phyloP scores from a whole-genome alignment of 2,113 vertebrate genomes.

The Podarcis muralis region DNA sequence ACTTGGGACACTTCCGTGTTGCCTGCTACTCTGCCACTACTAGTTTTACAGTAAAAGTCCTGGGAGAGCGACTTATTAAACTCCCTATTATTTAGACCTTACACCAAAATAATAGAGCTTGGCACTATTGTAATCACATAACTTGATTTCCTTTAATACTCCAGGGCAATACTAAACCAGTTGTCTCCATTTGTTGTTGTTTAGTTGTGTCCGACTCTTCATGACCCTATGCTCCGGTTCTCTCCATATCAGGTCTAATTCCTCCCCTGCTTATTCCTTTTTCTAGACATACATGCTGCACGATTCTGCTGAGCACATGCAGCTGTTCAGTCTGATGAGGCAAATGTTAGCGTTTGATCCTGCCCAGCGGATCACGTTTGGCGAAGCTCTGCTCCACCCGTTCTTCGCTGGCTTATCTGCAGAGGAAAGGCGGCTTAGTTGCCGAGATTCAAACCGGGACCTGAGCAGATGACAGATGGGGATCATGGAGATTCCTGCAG shows the following conservation, averaged over 20 bases:
- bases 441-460: conserved; percentile 71
- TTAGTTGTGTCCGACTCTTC: no score
- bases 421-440: conserved; percentile 71
- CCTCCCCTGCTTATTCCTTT: not conserved
- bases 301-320: conserved; percentile 82
- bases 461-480: conserved; percentile 78
- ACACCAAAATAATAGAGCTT: not conserved
- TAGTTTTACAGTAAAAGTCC: not conserved
- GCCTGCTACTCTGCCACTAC: no score
- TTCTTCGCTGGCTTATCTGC: conserved; percentile 84
- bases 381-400: conserved; percentile 86
- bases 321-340: conserved; percentile 92
- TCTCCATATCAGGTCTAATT: fast-evolving
- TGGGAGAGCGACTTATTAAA: not conserved
- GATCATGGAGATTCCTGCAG: not conserved
- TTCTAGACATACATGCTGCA: conserved; percentile 89
- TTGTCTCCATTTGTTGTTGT: no score
- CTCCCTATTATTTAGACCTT: not conserved
- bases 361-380: conserved; percentile 85
- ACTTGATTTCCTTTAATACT: not conserved
- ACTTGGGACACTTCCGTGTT: not conserved
- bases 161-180: not conserved
- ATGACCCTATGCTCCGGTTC: not conserved
- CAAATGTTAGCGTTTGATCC: conserved; percentile 93
- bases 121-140: not conserved